Conservation (phyloP, 1,140 invertebrate genomes). For the Phymorhynchus buccinoides region DNA sequence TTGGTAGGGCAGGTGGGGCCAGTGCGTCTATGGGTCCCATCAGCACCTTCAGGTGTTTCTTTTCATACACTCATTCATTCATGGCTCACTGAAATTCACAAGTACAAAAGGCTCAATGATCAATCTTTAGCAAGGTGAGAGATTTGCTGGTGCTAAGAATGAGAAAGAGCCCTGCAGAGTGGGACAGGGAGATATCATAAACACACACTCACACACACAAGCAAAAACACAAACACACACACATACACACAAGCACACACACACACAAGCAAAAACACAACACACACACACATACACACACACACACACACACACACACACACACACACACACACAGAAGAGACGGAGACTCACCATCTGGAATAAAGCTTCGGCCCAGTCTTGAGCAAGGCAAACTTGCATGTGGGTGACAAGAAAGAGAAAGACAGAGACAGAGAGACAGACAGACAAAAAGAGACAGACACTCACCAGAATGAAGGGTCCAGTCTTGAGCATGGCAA, state of each 20-base stretch:
- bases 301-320: constrained; percentile 10
- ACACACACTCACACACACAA: constrained; percentile 7
- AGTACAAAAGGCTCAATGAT: no score
- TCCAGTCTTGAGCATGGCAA: constrained; percentile 17
- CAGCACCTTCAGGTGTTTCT: no score
- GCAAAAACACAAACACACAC: constrained; percentile 9
- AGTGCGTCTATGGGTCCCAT: no score
- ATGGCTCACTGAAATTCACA: no score
- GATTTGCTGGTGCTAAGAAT: no score
- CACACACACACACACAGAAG: background rate
- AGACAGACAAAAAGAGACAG: no score
- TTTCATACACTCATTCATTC: no score
- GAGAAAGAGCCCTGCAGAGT: no score
- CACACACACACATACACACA: background rate
- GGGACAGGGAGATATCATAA: no score
- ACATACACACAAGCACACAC: background rate
- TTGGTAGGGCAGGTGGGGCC: no score
- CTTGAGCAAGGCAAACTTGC: background rate
- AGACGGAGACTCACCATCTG: background rate
- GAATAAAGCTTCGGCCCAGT: constrained; percentile 23
- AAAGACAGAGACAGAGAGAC: no score
- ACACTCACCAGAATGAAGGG: constrained; percentile 18
- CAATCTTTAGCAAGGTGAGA: no score
- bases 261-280: background rate
- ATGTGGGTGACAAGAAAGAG: background rate